Evolutionary conservation across 2,113 vertebrate species (phyloP).

Genomic region (Panthera uncia): DNA sequence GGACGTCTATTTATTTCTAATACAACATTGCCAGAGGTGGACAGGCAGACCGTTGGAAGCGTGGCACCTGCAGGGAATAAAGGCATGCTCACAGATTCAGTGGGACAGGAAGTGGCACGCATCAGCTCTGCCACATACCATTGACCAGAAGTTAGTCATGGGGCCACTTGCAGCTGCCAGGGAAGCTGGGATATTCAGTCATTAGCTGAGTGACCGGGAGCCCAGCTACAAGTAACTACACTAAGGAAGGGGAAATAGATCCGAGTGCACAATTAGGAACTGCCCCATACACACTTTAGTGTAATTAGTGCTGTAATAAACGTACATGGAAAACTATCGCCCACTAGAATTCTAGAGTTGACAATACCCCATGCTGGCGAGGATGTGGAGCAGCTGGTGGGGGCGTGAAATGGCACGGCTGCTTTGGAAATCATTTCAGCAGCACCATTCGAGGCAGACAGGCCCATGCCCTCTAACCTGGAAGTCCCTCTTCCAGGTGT

Average conservation of each 20-base stretch:
- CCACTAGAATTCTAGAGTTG: neutral
- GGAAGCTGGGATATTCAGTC: accelerated
- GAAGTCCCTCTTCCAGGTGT: neutral
- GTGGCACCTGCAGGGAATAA: neutral
- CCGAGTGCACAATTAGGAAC: too few species aligned
- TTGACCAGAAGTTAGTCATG: neutral
- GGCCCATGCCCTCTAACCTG: accelerated
- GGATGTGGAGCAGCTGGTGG: neutral
- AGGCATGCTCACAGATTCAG: too few species aligned
- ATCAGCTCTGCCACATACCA: neutral
- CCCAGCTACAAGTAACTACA: neutral
- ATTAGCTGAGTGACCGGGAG: neutral
- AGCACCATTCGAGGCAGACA: neutral
- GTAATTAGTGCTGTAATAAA: neutral
- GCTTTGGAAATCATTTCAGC: neutral
- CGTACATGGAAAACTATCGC: neutral
- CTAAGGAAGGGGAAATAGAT: neutral
- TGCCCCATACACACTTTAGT: too few species aligned
- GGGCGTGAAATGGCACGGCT: neutral
- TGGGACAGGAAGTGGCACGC: neutral
- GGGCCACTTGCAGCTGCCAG: neutral
- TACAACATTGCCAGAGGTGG: neutral
- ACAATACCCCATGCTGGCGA: neutral
- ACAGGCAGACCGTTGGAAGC: neutral
- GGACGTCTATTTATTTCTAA: neutral